These are phyloP conservation scores for Thymelicus sylvestris DNA, from an alignment of 2,888 invertebrate species.

Conservation along the genomic window DNA sequence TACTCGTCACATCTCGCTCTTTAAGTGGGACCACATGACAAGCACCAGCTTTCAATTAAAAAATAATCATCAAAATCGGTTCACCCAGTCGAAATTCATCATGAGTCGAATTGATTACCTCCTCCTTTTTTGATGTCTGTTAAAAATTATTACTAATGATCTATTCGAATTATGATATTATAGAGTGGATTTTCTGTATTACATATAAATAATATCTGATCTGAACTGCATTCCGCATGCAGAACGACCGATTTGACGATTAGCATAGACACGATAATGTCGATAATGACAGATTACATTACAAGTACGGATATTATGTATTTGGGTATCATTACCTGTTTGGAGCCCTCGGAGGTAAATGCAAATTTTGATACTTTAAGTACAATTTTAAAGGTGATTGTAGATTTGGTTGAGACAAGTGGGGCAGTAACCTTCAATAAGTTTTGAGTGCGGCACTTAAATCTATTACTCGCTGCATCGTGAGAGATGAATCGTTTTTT, in stretches of 20 bases:
- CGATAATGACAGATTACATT: constrained; percentile 35
- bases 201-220: neutral
- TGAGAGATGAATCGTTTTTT: no score
- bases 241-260: constrained; percentile 31
- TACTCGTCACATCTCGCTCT: no score
- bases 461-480: no score
- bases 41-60: no score
- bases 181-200: neutral
- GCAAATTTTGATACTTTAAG: constrained; percentile 10
- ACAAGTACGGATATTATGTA: constrained; percentile 25
- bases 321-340: constrained; percentile 12
- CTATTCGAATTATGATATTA: no score
- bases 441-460: neutral
- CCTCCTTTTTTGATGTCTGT: no score
- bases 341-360: constrained; percentile 22
- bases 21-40: no score
- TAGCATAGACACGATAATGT: constrained; percentile 36
- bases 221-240: constrained; percentile 30
- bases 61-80: no score
- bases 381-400: constrained; percentile 1
- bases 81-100: no score
- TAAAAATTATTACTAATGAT: no score
- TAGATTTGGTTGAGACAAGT: constrained; percentile 16
- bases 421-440: constrained; percentile 11
- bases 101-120: no score